Base-by-base conservation (phyloP, 2,888 invertebrate species). In the Campoplex nolae region DNA sequence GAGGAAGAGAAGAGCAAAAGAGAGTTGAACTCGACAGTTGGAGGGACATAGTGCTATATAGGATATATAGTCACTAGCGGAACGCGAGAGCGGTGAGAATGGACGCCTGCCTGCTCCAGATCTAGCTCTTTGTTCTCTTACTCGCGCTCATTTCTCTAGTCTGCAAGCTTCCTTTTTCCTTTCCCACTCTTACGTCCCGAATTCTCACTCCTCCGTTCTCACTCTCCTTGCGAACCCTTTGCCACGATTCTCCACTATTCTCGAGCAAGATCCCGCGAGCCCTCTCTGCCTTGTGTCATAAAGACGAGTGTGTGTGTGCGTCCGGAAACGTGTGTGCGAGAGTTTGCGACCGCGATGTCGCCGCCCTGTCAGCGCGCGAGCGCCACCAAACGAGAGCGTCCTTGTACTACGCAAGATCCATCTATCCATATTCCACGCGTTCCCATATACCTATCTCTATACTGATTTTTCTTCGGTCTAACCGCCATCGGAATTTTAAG, bases 41-140 rank as follows among this genome's bases (percentile, higher is more conserved):
- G 85, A 81, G 88, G 89, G 85, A 88, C 85, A 89, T 85, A 87
- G 89, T 78, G 32, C 70, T 65, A 67, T 82, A 77, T 51, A 28
- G 65, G 82, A 48, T 68, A 73, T 74, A 71, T 77, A 83, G 83
- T 80, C 54, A 81, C 82, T 83, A 81, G 79, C 70, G 82, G 73
- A 86, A 86, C 83, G 83, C 83, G 75, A 77, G 83, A 83, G 70
- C 83, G 87, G 87, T 87, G 87, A 87, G 87, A 87, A 87, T 87
- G 83, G 83, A 85, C 85, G 87, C 87, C 87, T 87, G 87, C 87
- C 87, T 87, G 87, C 83, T 87, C 83, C 87, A 87, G 87, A 87
- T 87, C 87, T 85, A 51, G 85, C 83, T 85, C 87, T 87, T 87
- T 87, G 87, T 87, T 87, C 87, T 83, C 85, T 51, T 85, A 79